Evolutionary conservation across 2,113 vertebrate species (phyloP), one percentile per base, ranked within the genome.

Genomic region (Echinops telfairi): DNA sequence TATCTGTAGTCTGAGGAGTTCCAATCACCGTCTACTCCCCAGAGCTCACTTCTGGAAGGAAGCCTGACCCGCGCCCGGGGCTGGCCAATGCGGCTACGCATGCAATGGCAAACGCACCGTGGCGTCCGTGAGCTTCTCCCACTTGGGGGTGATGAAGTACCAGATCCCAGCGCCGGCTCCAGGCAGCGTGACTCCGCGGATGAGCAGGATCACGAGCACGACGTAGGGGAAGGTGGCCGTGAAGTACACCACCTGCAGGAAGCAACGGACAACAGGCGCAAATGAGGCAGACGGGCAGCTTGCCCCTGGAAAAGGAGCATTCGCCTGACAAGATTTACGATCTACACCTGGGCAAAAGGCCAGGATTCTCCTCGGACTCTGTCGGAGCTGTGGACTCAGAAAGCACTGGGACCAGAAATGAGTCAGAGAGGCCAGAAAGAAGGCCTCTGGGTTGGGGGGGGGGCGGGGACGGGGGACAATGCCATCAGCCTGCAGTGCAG

Each of bases 81-180:
- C 17, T 43, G 22, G 23, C 75, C 1, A 4, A 76, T 25, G 33
- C 20, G 73, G 57, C 16, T 40, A 0, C 1, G 64, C 93, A n/a
- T 20, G 53, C 80, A 95, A 23, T 0, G 75, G 62, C 20, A 83
- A 96, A 85, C 98, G 53, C 97, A 99, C 99, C 99, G 99, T 99
- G 25, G 99, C 99, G 88, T 99, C 99, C 0, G 97, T 98, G 20
- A 99, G 98, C 94, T 99, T 99, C 98, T 99, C 99, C 99, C 99
- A 99, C 96, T 99, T 99, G 0, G 99, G 99, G 0, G 99, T 99
- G 97, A 99, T 99, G 97, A 99, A 99, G 97, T 99, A 99, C 97
- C 99, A 99, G 89, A 99, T 99, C 15, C 99, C 99, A 29, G 98
- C 99, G 2, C 97, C 98, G 17, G 99, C 99, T 16, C 99, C 99